Conservation (phyloP, 2,113 vertebrate species). For the Marcusenius ussheri region DNA sequence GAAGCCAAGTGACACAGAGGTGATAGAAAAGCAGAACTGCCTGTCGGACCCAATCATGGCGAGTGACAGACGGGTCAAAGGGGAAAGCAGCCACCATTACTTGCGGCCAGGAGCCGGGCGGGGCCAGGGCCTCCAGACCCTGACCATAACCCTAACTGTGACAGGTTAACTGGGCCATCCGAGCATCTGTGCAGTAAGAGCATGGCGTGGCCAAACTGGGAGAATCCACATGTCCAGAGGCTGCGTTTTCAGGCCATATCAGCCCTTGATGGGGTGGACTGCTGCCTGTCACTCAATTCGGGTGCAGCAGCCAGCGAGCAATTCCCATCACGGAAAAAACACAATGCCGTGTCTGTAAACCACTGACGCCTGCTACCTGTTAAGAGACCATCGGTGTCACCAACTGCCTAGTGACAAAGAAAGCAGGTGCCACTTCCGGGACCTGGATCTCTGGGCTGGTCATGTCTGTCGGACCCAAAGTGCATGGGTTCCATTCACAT, state of each 20-base stretch:
- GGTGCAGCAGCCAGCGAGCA: neutral
- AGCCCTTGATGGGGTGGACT: neutral
- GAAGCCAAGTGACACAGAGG: conserved; percentile 83
- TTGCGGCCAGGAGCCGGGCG: conserved; percentile 79
- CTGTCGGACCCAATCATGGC: conserved; percentile 87
- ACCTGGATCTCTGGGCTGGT: neutral
- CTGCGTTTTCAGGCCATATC: neutral
- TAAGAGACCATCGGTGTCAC: neutral
- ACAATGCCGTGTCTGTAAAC: neutral
- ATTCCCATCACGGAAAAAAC: neutral
- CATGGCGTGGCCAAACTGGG: neutral
- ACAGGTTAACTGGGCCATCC: neutral
- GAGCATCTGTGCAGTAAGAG: neutral
- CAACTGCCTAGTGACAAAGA: neutral
- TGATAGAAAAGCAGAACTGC: conserved; percentile 90
- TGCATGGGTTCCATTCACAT: neutral
- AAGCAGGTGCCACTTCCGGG: neutral
- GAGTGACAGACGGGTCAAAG: conserved; percentile 78
- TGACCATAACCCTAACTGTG: conserved; percentile 40
- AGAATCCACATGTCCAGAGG: neutral
- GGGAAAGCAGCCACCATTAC: conserved; percentile 72
- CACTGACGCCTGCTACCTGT: neutral
- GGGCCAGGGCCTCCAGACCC: conserved; percentile 65
- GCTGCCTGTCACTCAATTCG: neutral
- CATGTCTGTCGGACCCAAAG: neutral